Conservation (phyloP, 2,797 vertebrate genomes). For the Hylomyscus alleni region DNA sequence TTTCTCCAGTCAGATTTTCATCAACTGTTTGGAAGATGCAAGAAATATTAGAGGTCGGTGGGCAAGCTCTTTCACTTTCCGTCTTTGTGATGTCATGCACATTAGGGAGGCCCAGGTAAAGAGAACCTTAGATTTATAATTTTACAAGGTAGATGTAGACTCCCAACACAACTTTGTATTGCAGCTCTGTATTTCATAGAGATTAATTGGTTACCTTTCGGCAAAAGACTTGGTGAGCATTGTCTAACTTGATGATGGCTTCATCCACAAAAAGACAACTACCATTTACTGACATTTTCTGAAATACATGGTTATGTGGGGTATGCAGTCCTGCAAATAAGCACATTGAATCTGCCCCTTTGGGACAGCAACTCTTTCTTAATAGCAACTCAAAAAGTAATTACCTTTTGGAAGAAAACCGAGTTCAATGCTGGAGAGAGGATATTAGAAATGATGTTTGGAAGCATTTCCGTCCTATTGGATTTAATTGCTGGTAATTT, state of each 20-base stretch:
- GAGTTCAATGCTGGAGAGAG: constrained; percentile 58
- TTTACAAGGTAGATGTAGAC: constrained; percentile 19
- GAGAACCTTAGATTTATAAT: constrained; percentile 65
- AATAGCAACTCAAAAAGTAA: constrained; percentile 56
- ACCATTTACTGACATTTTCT: constrained; percentile 59
- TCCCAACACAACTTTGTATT: constrained; percentile 39
- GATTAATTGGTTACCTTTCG: constrained; percentile 44
- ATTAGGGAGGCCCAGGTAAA: constrained; percentile 7
- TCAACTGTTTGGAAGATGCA: constrained; percentile 36
- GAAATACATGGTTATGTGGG: not conserved
- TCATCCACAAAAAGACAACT: constrained; percentile 50
- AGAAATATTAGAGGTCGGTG: constrained; percentile 20
- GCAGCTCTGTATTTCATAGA: constrained; percentile 42
- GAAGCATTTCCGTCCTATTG: constrained; percentile 45
- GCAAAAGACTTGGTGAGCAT: constrained; percentile 33
- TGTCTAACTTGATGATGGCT: constrained; percentile 51
- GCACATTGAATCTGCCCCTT: constrained; percentile 47
- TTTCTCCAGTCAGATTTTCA: constrained; percentile 1
- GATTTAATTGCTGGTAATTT: constrained; percentile 69
- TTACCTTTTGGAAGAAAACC: constrained; percentile 50
- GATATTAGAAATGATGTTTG: constrained; percentile 63
- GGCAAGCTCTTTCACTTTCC: constrained; percentile 58
- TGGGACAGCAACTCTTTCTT: constrained; percentile 37
- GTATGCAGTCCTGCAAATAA: constrained; percentile 48
- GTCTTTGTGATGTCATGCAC: constrained; percentile 43